Base-by-base conservation (phyloP, 1,140 invertebrate genomes). In the Achatina immaculata region DNA sequence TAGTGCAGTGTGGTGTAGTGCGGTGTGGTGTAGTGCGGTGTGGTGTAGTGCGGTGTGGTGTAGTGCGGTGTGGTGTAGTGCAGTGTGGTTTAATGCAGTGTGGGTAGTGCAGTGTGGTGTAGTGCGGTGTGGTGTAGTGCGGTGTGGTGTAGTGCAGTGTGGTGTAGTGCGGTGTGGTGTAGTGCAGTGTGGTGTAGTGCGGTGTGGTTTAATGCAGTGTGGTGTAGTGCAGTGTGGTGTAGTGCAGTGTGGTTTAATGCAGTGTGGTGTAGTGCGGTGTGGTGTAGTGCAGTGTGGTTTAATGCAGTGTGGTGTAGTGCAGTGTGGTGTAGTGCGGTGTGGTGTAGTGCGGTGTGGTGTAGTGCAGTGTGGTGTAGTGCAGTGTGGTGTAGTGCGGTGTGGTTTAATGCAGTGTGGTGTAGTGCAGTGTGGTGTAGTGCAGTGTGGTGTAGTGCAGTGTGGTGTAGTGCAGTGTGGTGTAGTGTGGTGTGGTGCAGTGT, bases 1-100 rank as follows among this genome's bases (percentile, higher is more conserved):
- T 68, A 28, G 65, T 68, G 65, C 31, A 34, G 65, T 73, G 76
- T 72, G 77, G 76, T 82, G 81, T 79, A 65, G 55, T 72, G 81
- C 72, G 38, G 76, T 82, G 76, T n/a, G 77, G 76, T 82, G 66
- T 11, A 62, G 76, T 82, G 81, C 11, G 48, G 77, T 82, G 69
- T 38, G 71, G 69, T 82, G 69, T 68, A 68, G 16, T 34, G n/a
- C 24, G 9, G 69, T 71, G 69, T 51, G 48, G 48, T 51, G 48
- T 51, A 51, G 48, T 51, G 48, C 11, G 24, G 48, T 51, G 48
- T 51, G 48, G 48, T 51, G 48, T 51, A 24, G 48, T 51, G n/a
- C n/a, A n/a, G n/a, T n/a, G n/a, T n/a, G n/a, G n/a, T n/a, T n/a
- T n/a, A n/a, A n/a, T n/a, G n/a, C n/a, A n/a, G n/a, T n/a, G n/a